Evolutionary conservation across 2,113 vertebrate genomes (phyloP).

Genomic region (Eclectus roratus): DNA sequence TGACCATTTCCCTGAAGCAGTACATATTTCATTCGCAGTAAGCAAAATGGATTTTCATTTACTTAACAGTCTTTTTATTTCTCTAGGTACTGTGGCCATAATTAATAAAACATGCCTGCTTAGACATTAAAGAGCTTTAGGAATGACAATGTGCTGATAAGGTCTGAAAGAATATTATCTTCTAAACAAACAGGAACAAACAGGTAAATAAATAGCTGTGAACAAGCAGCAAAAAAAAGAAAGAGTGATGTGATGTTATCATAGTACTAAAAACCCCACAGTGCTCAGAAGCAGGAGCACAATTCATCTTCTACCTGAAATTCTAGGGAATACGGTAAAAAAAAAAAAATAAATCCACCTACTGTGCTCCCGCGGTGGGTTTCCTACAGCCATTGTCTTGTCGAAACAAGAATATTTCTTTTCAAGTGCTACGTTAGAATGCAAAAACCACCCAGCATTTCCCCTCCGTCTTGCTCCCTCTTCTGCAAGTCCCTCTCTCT

Average conservation of each 20-base stretch:
- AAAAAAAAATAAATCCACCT: slow-evolving; percentile 75
- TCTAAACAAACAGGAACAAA: background rate
- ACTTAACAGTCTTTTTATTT: background rate
- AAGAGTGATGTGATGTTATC: background rate
- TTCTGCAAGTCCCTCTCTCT: slow-evolving; percentile 24
- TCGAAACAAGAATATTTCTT: background rate
- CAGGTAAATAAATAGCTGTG: background rate
- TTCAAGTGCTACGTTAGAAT: slow-evolving; percentile 14
- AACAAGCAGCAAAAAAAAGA: background rate
- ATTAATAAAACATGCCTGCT: slow-evolving; percentile 27
- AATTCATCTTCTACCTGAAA: background rate
- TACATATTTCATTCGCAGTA: background rate
- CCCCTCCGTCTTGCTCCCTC: slow-evolving; percentile 30
- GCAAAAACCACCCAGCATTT: slow-evolving; percentile 53
- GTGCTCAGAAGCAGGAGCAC: background rate
- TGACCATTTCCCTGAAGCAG: background rate
- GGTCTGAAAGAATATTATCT: background rate
- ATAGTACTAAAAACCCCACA: background rate
- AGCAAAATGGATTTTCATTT: background rate
- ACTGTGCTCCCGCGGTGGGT: slow-evolving; percentile 77
- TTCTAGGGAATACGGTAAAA: background rate
- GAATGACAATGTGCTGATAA: background rate
- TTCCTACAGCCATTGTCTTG: slow-evolving; percentile 80
- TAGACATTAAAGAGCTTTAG: background rate
- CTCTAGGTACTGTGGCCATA: background rate